These are phyloP conservation scores for Pharmacophagus antenor DNA, from an alignment of 2,888 invertebrate genomes.

Conservation along the genomic window DNA sequence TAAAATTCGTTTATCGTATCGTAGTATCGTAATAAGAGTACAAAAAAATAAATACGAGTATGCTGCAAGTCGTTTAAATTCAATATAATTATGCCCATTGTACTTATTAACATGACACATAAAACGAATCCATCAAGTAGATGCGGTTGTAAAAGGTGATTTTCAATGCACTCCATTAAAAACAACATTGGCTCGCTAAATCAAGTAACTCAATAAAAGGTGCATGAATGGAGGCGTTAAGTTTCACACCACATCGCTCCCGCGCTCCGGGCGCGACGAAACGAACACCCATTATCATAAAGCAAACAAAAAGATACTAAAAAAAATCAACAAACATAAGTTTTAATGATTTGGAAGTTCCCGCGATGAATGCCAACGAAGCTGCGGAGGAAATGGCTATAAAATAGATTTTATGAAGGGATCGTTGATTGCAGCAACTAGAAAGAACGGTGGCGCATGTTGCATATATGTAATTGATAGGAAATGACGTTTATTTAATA, in stretches of 20 bases:
- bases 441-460: not conserved
- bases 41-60: not conserved
- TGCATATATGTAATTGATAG: slow-evolving; percentile 1
- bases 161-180: slow-evolving; percentile 62
- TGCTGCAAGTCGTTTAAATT: slow-evolving; percentile 8
- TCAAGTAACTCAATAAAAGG: slow-evolving; percentile 73
- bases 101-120: slow-evolving; percentile 43
- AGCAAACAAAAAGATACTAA: slow-evolving; percentile 72
- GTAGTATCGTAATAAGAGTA: too few relatives aligned
- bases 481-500: not conserved
- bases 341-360: slow-evolving; percentile 76
- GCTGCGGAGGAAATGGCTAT: slow-evolving; percentile 70
- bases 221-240: slow-evolving; percentile 76
- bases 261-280: slow-evolving; percentile 62
- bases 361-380: slow-evolving; percentile 73
- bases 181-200: slow-evolving; percentile 71
- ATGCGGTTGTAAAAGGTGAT: slow-evolving; percentile 53
- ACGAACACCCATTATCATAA: slow-evolving; percentile 80
- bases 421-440: slow-evolving; percentile 48
- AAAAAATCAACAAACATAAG: slow-evolving; percentile 72
- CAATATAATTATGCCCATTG: slow-evolving; percentile 23
- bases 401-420: slow-evolving; percentile 69
- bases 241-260: slow-evolving; percentile 76
- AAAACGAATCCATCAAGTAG: slow-evolving; percentile 47
- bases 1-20: not conserved